A percentile compares a stretch with the other conserved stretches of the same genome.
Evolutionary conservation across 2,113 vertebrate genomes (phyloP).

Genomic region (Choloepus hoffmanni): DNA sequence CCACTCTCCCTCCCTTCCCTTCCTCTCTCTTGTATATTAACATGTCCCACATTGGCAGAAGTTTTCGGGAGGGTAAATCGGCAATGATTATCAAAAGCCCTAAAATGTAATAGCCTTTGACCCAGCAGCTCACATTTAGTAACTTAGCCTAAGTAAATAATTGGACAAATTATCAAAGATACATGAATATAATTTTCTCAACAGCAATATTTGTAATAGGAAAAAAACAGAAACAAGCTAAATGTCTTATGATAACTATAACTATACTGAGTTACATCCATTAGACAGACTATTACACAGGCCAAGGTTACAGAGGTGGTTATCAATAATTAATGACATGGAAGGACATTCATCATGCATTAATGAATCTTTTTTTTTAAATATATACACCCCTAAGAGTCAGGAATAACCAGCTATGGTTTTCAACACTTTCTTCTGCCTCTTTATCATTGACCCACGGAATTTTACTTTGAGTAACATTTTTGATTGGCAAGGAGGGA

Average conservation of each 20-base stretch:
- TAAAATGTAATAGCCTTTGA: not conserved
- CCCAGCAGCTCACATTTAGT: not conserved
- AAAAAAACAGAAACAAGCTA: not conserved
- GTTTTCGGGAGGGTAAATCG: not conserved
- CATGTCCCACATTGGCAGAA: not conserved
- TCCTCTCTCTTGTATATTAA: not conserved
- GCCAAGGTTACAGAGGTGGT: not conserved
- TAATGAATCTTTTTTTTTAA: not conserved
- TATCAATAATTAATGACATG: not conserved
- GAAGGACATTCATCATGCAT: not conserved
- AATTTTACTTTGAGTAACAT: not conserved
- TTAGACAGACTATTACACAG: not conserved
- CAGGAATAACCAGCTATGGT: not conserved
- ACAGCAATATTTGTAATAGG: not conserved
- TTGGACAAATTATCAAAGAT: not conserved
- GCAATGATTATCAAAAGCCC: not conserved
- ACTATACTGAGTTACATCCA: not conserved
- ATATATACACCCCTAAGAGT: not conserved
- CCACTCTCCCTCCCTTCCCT: not conserved
- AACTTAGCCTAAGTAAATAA: not conserved
- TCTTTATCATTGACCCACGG: not conserved
- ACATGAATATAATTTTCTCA: not conserved
- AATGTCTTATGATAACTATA: not conserved
- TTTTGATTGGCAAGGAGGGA: not conserved
- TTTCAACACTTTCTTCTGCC: not conserved